Evolutionary conservation across 2,113 vertebrate species (phyloP).

Genomic region (Empidonax alnorum): DNA sequence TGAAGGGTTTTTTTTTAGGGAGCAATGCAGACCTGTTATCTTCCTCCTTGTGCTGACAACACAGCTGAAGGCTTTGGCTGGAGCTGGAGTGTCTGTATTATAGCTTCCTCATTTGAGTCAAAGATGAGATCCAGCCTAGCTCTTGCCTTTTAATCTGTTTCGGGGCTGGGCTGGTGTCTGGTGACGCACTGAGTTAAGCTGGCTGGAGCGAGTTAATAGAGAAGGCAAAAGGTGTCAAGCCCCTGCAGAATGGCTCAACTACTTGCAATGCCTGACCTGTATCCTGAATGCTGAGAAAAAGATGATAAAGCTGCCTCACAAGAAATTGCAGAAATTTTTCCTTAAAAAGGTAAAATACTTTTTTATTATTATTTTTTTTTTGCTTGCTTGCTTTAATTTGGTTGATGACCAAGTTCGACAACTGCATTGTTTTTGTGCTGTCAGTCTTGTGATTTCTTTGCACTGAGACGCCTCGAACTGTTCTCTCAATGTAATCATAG

Average conservation of each 20-base stretch:
- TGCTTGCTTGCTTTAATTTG: not conserved
- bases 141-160: slow-evolving; percentile 47
- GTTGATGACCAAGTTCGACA: not conserved
- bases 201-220: slow-evolving; percentile 25
- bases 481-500: not conserved
- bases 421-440: not conserved
- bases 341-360: slow-evolving; percentile 70
- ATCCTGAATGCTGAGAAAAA: not conserved
- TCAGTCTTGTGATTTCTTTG: not conserved
- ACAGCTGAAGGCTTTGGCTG: not conserved
- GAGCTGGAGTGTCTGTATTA: not conserved
- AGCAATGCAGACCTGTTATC: not conserved
- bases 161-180: not conserved
- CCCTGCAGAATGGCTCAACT: slow-evolving; percentile 40
- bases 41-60: not conserved
- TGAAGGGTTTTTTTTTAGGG: not conserved
- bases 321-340: slow-evolving; percentile 66
- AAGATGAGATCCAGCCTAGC: slow-evolving; percentile 48
- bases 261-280: not conserved
- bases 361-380: not conserved
- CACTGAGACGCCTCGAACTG: not conserved
- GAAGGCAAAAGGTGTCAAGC: slow-evolving; percentile 53
- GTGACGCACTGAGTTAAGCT: slow-evolving; percentile 58
- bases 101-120: slow-evolving; percentile 6
- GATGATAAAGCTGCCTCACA: slow-evolving; percentile 68